phyloP scores from a whole-genome alignment of 2,113 vertebrate species.

The Dolichotis patagonum region DNA sequence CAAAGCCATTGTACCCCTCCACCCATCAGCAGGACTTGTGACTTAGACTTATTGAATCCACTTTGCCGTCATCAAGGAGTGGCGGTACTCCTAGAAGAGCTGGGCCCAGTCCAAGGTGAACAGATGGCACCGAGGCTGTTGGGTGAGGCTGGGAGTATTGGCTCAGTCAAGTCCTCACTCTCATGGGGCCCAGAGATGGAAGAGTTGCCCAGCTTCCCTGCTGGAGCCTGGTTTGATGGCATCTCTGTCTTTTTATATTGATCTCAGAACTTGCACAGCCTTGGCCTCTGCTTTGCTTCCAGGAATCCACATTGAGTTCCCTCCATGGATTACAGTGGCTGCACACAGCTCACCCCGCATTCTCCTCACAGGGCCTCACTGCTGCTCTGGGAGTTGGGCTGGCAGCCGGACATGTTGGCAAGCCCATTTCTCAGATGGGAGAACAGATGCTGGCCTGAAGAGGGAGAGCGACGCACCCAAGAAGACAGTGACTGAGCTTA shows the following conservation, averaged over 20 bases:
- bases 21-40: neutral
- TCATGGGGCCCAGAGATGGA: neutral
- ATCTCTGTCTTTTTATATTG: neutral
- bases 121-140: neutral
- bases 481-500: neutral
- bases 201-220: neutral
- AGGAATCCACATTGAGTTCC: neutral
- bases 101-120: neutral
- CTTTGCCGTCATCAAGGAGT: slow-evolving; percentile 2
- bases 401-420: no score
- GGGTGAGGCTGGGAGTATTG: neutral
- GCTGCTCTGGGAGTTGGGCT: neutral
- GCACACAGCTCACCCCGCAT: neutral
- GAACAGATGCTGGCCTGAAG: neutral
- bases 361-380: neutral
- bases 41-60: slow-evolving; percentile 47
- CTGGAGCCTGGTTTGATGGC: neutral
- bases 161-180: neutral
- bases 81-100: neutral
- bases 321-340: neutral
- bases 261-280: neutral
- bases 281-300: neutral
- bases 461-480: neutral
- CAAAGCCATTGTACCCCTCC: neutral
- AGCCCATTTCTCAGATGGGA: neutral